Evolutionary conservation across 2,888 invertebrate species (phyloP).

Genomic region (Dryomyza anilis): DNA sequence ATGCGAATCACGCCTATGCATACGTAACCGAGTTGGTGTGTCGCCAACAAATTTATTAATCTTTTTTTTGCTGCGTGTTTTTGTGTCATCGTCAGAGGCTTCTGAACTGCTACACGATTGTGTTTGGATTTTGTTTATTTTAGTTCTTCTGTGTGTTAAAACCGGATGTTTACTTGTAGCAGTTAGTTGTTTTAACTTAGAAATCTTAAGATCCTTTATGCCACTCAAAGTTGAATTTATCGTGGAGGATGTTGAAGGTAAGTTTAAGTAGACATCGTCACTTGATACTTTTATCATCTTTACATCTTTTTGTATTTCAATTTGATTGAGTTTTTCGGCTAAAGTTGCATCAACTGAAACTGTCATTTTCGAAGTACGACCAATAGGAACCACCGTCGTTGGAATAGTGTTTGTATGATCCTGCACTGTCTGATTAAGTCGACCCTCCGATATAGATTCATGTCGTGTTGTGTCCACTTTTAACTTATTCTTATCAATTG

Average conservation of each 20-base stretch:
- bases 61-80: constrained; percentile 76
- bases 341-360: constrained; percentile 51
- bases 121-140: constrained; percentile 75
- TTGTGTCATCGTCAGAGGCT: constrained; percentile 87
- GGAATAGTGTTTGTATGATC: constrained; percentile 59
- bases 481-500: constrained; percentile 65
- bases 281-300: too few relatives aligned
- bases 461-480: constrained; percentile 67
- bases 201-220: constrained; percentile 55
- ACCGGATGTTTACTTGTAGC: constrained; percentile 55
- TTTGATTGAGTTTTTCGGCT: constrained; percentile 51
- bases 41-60: constrained; percentile 71
- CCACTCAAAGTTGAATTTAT: constrained; percentile 42
- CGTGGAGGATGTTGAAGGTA: not conserved
- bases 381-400: constrained; percentile 61
- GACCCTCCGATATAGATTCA: constrained; percentile 81
- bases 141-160: constrained; percentile 66
- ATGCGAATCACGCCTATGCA: constrained; percentile 76
- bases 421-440: constrained; percentile 73
- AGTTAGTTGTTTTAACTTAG: constrained; percentile 52
- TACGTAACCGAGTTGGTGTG: constrained; percentile 68
- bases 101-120: constrained; percentile 94
- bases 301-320: too few relatives aligned
- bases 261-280: constrained; percentile 12
- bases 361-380: constrained; percentile 66